Base-by-base conservation (phyloP, 2,113 vertebrate genomes). In the Neolamprologus longior region DNA sequence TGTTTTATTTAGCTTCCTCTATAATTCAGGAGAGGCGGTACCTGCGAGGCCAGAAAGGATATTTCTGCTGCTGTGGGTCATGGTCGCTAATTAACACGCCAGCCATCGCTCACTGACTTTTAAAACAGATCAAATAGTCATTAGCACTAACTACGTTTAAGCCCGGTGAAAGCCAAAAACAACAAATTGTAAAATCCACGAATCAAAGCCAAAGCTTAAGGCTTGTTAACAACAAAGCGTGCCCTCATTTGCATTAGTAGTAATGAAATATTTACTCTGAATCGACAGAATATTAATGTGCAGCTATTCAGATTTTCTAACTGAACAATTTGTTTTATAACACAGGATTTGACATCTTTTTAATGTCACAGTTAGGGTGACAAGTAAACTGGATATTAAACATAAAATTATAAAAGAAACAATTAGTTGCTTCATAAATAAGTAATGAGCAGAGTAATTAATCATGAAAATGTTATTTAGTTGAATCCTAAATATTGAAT, bases 1-100 rank as follows among this genome's bases (percentile, higher is more conserved):
- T 50, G 42, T 78, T 12, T 76, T 28, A 50, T 50, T 31, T 28
- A 0, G 5, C 42, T 78, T 19, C 24, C 42, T 78, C 0, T 31
- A 47, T 47, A 76, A 50, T 73, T 45, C 14, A 73, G 68, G 8
- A 73, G 40, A 45, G 2, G 11, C 35, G 3, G 5, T 8, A n/a
- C 12, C 26, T 14, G 12, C 3, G 4, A 40, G 35, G 3, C 3
- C 17, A n/a, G 15, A 45, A 6, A 21, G 12, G 7, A 5, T 28
- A 5, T 28, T 47, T 47, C 71, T 28, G 9, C 42, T 19, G 26
- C 42, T 50, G 1, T 50, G 42, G 40, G 4, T 76, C 42, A 31
- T 3, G 15, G 42, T 31, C 2, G 8, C 11, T 12, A 21, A 13
- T 76, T 24, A 55, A 13, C 26, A 10, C 7, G 4, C 28, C 47